Base-by-base conservation (phyloP, 1,140 invertebrate genomes). In the Bombus terrestris region DNA sequence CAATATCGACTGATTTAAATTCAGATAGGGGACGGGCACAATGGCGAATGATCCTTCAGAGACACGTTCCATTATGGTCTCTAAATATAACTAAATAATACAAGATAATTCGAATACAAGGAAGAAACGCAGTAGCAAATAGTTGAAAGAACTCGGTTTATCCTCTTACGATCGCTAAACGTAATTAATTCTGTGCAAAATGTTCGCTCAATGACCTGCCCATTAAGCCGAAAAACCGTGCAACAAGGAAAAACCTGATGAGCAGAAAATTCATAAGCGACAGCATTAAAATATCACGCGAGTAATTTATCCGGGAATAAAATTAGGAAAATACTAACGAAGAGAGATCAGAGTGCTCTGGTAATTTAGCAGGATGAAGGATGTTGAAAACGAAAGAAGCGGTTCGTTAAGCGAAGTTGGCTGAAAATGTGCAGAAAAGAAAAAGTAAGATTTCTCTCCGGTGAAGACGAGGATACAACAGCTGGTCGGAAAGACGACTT, bases 321-420 rank as follows among this genome's bases (percentile, higher is more conserved):
- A 81, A 72, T 81, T 62, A 73, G 47, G 53, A 62, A 83, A 77
- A 69, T 64, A 53, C 43, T 77, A 83, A 77, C 62, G 81, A 77
- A 69, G 10, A 18, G 53, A 32, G 35, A 4, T 32, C 6, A 18
- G 32, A 28, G 59, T 25, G 57, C 8, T 59, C 57, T 18, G 12
- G 41, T 35, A 83, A 83, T 76, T 66, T 53, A 57, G 6, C 39
- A 66, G 41, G 57, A 22, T 9, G 41, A 64, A 43, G 71, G 10
- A 80, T 3, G 32, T 25, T 10, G 28, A 5, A 13, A 25, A 47
- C 15, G 39, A 28, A 76, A 41, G 32, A 41, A 57, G 13, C 74
- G 37, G 74, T 59, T 78, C 47, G 74, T 78, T 78, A 43, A 83
- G 32, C 25, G 81, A 72, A 12, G n/a, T n/a, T n/a, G 22, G 22